Evolutionary conservation across 2,113 vertebrate genomes (phyloP).

Genomic region (Nerophis lumbriciformis): DNA sequence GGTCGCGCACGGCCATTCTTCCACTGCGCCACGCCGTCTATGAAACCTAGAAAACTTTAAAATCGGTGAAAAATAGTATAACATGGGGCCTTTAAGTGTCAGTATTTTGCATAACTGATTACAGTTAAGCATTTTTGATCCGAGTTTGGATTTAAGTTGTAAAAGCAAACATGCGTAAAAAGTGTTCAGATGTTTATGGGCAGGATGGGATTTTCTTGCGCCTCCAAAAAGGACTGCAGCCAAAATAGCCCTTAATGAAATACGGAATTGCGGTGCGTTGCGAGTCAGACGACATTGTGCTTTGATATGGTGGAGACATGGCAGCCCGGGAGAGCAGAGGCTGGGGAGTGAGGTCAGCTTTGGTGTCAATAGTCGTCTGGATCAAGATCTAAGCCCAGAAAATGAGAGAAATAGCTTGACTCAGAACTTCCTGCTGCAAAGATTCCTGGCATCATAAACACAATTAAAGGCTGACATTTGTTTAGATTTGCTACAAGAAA

Average conservation of each 20-base stretch:
- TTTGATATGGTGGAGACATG: conserved; percentile 24
- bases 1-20: too few species aligned
- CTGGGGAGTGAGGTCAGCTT: conserved; percentile 10
- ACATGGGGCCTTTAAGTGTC: too few species aligned
- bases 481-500: conserved; percentile 18
- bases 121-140: too few species aligned
- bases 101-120: too few species aligned
- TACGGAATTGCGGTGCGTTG: conserved; percentile 9
- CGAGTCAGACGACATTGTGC: conserved; percentile 22
- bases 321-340: background rate
- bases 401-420: background rate
- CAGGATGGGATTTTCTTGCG: conserved; percentile 33
- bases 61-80: too few species aligned
- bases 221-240: conserved; percentile 33
- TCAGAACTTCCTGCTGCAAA: background rate
- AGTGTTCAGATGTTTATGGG: conserved; percentile 30
- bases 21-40: too few species aligned
- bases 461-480: background rate
- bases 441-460: background rate
- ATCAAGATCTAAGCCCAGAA: conserved; percentile 11
- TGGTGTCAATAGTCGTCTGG: conserved; percentile 22
- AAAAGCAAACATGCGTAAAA: conserved; percentile 11
- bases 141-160: too few species aligned
- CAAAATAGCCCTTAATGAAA: conserved; percentile 49
- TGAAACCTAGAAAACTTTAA: too few species aligned